Evolutionary conservation across 2,797 vertebrate genomes (phyloP).

Genomic region (Anniella stebbinsi): DNA sequence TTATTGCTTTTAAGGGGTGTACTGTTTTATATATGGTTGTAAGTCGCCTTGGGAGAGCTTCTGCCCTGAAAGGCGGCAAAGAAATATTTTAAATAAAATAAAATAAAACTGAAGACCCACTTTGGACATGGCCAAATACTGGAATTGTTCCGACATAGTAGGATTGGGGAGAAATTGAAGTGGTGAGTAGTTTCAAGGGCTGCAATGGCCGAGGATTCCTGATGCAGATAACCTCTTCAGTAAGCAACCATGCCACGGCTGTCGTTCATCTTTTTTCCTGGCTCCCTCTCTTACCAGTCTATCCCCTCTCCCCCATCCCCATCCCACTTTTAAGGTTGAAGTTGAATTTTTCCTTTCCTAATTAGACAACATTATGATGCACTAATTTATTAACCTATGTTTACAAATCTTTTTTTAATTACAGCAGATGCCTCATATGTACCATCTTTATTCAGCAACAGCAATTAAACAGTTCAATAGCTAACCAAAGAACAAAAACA

Average conservation of each 20-base stretch:
- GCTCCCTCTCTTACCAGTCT: slow-evolving; percentile 69
- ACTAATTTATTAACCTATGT: slow-evolving; percentile 83
- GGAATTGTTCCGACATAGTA: background rate
- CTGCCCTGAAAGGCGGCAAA: too few species aligned
- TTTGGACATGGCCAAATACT: background rate
- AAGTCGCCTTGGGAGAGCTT: too few species aligned
- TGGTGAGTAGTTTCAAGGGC: too few species aligned
- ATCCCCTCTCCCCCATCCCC: slow-evolving; percentile 45
- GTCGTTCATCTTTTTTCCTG: slow-evolving; percentile 63
- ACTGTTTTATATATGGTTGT: too few species aligned
- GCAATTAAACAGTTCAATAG: slow-evolving; percentile 78
- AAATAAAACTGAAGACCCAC: too few species aligned
- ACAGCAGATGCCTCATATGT: slow-evolving; percentile 78
- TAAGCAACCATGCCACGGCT: slow-evolving; percentile 34
- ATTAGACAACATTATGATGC: slow-evolving; percentile 81
- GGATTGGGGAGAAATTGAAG: background rate
- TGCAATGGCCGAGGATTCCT: background rate
- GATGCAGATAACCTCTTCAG: slow-evolving; percentile 46
- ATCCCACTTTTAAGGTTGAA: slow-evolving; percentile 70
- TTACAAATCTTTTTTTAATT: slow-evolving; percentile 84
- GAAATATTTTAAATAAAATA: too few species aligned
- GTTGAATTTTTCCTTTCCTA: slow-evolving; percentile 75
- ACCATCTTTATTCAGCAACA: slow-evolving; percentile 78
- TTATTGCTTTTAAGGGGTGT: too few species aligned
- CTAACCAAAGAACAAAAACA: slow-evolving; percentile 48